Base-by-base conservation (phyloP, 1,140 invertebrate species). In the Gerris buenoi region DNA sequence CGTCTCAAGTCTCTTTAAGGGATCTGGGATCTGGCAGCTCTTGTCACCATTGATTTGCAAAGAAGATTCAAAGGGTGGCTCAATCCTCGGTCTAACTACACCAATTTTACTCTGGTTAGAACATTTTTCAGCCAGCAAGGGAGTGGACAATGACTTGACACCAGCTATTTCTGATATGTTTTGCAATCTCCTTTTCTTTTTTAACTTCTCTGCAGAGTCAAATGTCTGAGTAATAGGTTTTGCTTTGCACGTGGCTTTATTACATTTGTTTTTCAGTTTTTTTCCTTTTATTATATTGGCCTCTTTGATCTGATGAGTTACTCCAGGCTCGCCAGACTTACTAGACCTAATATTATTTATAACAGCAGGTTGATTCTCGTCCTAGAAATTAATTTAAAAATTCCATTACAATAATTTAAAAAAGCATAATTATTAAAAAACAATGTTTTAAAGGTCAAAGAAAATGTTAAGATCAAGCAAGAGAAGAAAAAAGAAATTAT, bases 311-410 rank as follows among this genome's bases (percentile, higher is more conserved):
- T 28, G 22, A 59, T 69, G 58, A 18, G 33, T n/a, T 15, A 67
- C 58, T 23, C 63, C 66, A 25, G 63, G 25, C 22, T 67, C 58
- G 18, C 5, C 5, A 25, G 23, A 13, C 56, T 67, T 57, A 65
- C 66, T 69, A 1, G 68, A 64, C 68, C 65, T 67, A 23, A 68
- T 63, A 25, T 69, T 62, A 63, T 67, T 69, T 56, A 69, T 67
- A 18, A 69, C n/a, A 2, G 18, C 22, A 23, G 26, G 33, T 28
- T 28, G 26, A 23, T 66, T 46, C 27, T 63, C 65, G 62, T 66
- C 22, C 13, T 65, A 66, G 61, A 64, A 60, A 57, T n/a, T n/a
- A n/a, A n/a, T n/a, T n/a, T n/a, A n/a, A n/a, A n/a, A n/a, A n/a
- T n/a, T n/a, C n/a, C n/a, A n/a, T n/a, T n/a, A n/a, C n/a, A n/a